phyloP scores from a whole-genome alignment of 2,797 vertebrate genomes.

The Gila robusta region DNA sequence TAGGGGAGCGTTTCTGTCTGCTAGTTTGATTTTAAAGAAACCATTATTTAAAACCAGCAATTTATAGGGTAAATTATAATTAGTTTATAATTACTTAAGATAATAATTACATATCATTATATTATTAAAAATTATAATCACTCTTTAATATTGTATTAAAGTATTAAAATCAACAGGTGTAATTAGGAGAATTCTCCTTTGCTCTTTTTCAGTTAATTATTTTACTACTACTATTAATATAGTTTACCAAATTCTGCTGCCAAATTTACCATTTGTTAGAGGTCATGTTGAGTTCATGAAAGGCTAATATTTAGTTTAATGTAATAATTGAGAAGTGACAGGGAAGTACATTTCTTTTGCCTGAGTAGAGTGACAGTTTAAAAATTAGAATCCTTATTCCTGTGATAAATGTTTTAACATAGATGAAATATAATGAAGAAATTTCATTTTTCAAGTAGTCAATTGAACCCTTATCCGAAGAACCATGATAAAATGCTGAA shows the following conservation, averaged over 20 bases:
- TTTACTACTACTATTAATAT: not conserved
- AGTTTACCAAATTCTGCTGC: not conserved
- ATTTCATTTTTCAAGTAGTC: not conserved
- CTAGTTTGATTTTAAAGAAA: not conserved
- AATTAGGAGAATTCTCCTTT: not conserved
- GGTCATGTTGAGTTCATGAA: not conserved
- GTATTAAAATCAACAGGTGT: not conserved
- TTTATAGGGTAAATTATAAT: not conserved
- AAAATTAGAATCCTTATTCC: not conserved
- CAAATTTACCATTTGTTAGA: not conserved
- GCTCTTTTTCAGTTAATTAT: not conserved
- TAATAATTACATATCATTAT: not conserved
- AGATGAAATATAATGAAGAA: not conserved
- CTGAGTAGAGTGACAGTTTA: not conserved
- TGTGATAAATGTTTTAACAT: conserved; percentile 17
- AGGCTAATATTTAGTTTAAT: conserved; percentile 8
- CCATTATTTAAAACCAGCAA: not conserved
- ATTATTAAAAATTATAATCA: not conserved
- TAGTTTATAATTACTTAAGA: not conserved
- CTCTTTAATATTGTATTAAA: not conserved
- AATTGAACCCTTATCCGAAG: not conserved
- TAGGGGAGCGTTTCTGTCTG: not conserved
- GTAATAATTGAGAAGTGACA: not conserved
- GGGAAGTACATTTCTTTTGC: not conserved
- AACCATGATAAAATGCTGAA: not conserved